phyloP scores from a whole-genome alignment of 2,888 invertebrate genomes.

The Synergus gifuensis region DNA sequence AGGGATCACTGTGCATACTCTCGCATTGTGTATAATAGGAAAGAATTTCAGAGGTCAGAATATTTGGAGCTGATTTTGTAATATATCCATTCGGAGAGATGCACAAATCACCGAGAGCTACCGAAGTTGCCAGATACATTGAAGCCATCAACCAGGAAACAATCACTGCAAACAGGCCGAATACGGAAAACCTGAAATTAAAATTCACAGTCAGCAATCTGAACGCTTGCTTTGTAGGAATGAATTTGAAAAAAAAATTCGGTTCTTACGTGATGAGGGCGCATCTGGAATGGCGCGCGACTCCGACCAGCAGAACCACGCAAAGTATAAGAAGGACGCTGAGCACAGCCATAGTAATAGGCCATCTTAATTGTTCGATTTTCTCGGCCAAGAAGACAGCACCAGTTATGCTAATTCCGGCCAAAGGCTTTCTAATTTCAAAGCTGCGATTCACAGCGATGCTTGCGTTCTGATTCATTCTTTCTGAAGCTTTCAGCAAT shows the following conservation, averaged over 20 bases:
- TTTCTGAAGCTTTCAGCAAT: conserved; percentile 84
- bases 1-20: conserved; percentile 87
- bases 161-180: conserved; percentile 91
- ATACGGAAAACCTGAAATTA: conserved; percentile 86
- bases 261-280: conserved; percentile 86
- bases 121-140: conserved; percentile 90
- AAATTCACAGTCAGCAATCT: neutral
- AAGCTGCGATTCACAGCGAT: conserved; percentile 87
- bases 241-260: neutral
- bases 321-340: conserved; percentile 92
- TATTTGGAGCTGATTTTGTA: conserved; percentile 74
- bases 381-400: conserved; percentile 83
- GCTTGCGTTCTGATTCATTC: conserved; percentile 86
- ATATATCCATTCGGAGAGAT: conserved; percentile 91
- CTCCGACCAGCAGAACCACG: conserved; percentile 93
- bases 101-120: conserved; percentile 92
- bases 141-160: conserved; percentile 94
- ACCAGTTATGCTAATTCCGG: conserved; percentile 84
- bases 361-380: conserved; percentile 90
- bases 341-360: conserved; percentile 92
- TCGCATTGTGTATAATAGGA: conserved; percentile 92
- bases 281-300: conserved; percentile 92
- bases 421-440: conserved; percentile 86
- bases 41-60: conserved; percentile 79
- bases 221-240: neutral